phyloP scores from a whole-genome alignment of 2,888 invertebrate genomes.

The Desoria tigrina region DNA sequence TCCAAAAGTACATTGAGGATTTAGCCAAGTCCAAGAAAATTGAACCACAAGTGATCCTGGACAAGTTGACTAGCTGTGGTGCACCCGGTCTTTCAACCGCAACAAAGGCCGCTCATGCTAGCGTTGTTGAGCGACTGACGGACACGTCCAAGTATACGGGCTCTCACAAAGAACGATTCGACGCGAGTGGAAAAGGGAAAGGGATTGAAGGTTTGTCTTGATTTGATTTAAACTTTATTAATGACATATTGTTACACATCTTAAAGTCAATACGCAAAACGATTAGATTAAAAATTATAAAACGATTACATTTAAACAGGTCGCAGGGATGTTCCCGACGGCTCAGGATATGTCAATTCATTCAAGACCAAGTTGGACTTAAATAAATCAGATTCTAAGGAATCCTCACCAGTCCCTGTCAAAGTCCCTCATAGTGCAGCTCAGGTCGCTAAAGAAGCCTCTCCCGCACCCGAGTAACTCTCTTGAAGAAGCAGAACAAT shows the following conservation, averaged over 20 bases:
- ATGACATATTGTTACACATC: neutral
- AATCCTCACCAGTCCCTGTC: neutral
- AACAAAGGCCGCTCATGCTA: slow-evolving; percentile 53
- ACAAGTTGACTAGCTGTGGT: slow-evolving; percentile 77
- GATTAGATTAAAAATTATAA: too few relatives aligned
- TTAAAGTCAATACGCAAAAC: neutral
- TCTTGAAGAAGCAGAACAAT: too few relatives aligned
- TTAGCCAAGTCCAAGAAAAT: slow-evolving; percentile 80
- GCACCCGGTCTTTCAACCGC: slow-evolving; percentile 45
- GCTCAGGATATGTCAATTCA: slow-evolving; percentile 57
- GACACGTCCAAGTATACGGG: slow-evolving; percentile 58
- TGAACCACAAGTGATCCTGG: slow-evolving; percentile 75
- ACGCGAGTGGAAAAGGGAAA: slow-evolving; percentile 57
- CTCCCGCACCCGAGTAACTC: neutral
- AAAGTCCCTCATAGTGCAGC: neutral
- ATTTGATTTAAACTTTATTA: neutral
- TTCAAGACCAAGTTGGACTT: slow-evolving; percentile 55
- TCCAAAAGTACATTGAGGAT: slow-evolving; percentile 81
- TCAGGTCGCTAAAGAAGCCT: neutral
- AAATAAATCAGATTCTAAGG: slow-evolving; percentile 17
- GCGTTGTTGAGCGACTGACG: slow-evolving; percentile 56
- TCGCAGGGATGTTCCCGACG: slow-evolving; percentile 55
- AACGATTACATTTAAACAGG: too few relatives aligned
- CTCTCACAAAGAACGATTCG: slow-evolving; percentile 58
- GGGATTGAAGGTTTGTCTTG: slow-evolving; percentile 58